Conservation (phyloP, 2,113 vertebrate species). For the Lagopus muta region DNA sequence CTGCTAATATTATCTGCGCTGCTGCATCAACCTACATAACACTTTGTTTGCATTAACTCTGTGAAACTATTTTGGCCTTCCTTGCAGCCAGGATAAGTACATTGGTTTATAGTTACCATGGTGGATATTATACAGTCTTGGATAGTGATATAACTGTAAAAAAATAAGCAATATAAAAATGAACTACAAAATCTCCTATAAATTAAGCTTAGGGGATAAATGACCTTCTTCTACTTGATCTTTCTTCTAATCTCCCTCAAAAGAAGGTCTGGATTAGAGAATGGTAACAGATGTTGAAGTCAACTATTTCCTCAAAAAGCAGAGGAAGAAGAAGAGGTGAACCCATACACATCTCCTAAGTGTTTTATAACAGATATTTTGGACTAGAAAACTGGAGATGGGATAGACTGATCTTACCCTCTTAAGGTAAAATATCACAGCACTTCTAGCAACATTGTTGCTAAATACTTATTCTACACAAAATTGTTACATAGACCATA, state of each 20-base stretch:
- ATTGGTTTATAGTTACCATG: background rate
- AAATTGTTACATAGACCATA: background rate
- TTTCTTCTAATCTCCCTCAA: background rate
- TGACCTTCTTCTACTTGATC: background rate
- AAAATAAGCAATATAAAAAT: background rate
- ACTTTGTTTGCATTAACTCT: background rate
- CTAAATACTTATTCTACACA: background rate
- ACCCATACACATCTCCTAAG: background rate
- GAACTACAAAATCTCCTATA: background rate
- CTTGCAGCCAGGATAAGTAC: background rate
- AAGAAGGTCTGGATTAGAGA: background rate
- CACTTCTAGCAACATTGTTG: background rate
- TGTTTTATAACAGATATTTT: background rate
- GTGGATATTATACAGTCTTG: background rate
- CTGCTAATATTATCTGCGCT: background rate
- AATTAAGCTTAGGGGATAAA: background rate
- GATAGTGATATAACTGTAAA: background rate
- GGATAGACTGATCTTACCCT: background rate
- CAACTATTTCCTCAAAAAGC: background rate
- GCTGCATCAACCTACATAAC: background rate
- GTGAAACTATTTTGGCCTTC: background rate
- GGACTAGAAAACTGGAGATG: background rate
- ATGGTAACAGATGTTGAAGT: background rate
- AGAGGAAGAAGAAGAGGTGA: background rate
- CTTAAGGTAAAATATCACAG: background rate